A percentile compares a stretch with the other conserved stretches of the same genome.
Evolutionary conservation across 2,113 vertebrate species (phyloP).

Genomic region (Campylorhamphus procurvoides): DNA sequence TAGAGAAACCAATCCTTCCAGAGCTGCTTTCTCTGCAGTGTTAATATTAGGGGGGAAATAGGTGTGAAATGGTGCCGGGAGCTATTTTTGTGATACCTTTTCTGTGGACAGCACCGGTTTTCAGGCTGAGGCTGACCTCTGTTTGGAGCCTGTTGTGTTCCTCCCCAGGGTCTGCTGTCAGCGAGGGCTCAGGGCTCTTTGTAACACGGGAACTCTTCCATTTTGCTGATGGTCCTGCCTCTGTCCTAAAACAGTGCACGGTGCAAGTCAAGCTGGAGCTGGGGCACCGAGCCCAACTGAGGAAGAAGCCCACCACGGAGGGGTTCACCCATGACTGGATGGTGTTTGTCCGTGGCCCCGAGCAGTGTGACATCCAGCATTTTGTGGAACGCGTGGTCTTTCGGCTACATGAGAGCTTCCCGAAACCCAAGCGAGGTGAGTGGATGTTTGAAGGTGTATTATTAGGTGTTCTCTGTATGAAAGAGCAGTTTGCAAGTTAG

Average conservation of each 20-base stretch:
- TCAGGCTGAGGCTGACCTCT: not conserved
- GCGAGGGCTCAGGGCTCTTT: not conserved
- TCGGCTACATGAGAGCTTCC: conserved; percentile 97
- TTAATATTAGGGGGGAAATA: not conserved
- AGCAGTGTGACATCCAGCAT: conserved; percentile 97
- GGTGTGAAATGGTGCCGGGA: not conserved
- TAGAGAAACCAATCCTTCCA: not conserved
- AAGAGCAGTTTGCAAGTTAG: not conserved
- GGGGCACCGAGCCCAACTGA: conserved; percentile 93
- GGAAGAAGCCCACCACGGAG: conserved; percentile 95
- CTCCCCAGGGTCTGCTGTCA: not conserved
- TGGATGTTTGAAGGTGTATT: not conserved
- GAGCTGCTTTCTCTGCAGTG: not conserved
- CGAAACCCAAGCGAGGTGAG: conserved; percentile 95
- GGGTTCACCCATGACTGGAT: conserved; percentile 99
- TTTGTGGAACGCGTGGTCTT: conserved; percentile 98
- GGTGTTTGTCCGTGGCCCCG: conserved; percentile 97
- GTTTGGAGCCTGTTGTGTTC: not conserved
- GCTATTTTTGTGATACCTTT: not conserved
- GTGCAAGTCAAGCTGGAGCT: conserved; percentile 99
- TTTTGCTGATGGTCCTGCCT: not conserved
- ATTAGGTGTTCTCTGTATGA: not conserved
- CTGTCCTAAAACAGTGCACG: conserved; percentile 83
- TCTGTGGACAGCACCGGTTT: not conserved
- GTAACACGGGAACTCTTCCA: not conserved